Conservation (phyloP, 2,113 vertebrate species). For the Gopherus flavomarginatus region DNA sequence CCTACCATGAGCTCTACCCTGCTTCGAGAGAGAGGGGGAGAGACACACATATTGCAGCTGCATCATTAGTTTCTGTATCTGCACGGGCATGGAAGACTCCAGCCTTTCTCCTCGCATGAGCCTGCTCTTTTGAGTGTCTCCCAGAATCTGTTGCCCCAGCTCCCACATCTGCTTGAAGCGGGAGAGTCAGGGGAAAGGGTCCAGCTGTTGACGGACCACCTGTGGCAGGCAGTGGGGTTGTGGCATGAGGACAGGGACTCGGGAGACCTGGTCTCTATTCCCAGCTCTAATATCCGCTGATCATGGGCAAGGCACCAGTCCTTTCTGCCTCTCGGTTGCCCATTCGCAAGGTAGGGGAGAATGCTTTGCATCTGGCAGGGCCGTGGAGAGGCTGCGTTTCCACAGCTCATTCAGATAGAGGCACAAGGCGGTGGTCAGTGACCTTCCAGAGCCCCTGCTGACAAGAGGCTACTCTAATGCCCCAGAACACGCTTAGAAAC, state of each 20-base stretch:
- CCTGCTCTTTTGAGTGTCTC: accelerated
- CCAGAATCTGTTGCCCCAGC: accelerated
- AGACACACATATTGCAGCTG: neutral
- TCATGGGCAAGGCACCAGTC: neutral
- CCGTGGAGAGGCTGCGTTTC: neutral
- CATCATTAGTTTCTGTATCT: neutral
- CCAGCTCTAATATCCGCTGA: neutral
- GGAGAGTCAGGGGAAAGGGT: neutral
- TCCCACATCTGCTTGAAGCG: neutral
- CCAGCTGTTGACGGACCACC: neutral
- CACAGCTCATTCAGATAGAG: neutral
- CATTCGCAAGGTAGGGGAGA: neutral
- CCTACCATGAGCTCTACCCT: neutral
- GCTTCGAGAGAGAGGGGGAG: neutral
- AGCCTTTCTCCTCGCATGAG: neutral
- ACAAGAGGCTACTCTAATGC: neutral
- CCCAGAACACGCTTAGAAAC: neutral
- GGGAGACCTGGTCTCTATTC: neutral
- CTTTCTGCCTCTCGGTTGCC: neutral
- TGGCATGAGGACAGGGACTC: neutral
- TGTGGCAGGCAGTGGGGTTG: neutral
- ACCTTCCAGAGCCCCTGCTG: neutral
- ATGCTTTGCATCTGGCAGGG: neutral
- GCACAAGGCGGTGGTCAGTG: neutral
- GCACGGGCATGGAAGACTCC: neutral